Evolutionary conservation across 92 coral and sea anemone species (phyloP), one percentile per base, ranked within the genome.

Genomic region (Zoanthus sociatus): DNA sequence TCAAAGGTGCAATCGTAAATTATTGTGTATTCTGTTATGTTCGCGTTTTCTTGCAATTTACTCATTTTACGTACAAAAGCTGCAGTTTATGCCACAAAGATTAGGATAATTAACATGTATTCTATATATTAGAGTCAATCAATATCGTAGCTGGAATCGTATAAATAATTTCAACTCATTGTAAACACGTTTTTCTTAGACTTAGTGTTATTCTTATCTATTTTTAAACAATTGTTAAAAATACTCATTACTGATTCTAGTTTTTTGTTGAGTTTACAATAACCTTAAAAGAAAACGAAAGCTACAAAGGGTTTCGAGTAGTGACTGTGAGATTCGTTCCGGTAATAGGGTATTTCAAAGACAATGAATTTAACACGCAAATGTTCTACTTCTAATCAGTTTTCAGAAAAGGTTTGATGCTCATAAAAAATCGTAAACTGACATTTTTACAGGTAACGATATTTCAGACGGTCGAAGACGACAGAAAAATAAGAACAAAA

Each of bases 1-100:
- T 79, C 81, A 60, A 42, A 51, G 60, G 17, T 18, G 50, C n/a
- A 42, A 75, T 53, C 58, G 64, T 13, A 69, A 78, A 64, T 10
- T 56, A 46, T 64, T 79, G 42, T 64, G 56, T 17, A 30, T 64
- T 30, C 60, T 64, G 14, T 53, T 64, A 11, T 18, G 18, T 26
- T 69, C n/a, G 47, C 30, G 74, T 69, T 69, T 9, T 4, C 46
- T 9, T 5, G 31, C 11, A 69, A 1, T 69, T 33, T 30, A 9
- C 17, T 3, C 45, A 16, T 9, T 30, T 69, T 17, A 3, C 31
- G 31, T 69, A 2, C 14, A 33, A 69, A 12, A 69, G 30, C 31
- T 20, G 74, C 74, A 69, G 12, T 17, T 76, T 76, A 48, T n/a
- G 63, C 8, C 37, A 10, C 42, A 48, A 55, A 9, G 51, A 10